phyloP scores from a whole-genome alignment of 1,140 invertebrate genomes.

The Calosoma granatense region DNA sequence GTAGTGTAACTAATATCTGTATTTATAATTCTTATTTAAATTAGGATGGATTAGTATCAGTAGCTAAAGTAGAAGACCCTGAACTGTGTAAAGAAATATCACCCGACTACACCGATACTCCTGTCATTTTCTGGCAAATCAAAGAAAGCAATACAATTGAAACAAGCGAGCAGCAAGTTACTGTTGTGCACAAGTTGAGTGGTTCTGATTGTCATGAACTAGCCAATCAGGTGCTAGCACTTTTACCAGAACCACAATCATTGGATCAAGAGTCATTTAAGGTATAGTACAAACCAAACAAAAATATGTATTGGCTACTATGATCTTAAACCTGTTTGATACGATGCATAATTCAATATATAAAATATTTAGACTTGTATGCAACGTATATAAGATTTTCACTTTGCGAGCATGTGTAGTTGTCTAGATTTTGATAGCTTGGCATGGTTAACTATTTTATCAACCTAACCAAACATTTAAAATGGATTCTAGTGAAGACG shows the following conservation, averaged over 20 bases:
- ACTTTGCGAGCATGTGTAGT: no score
- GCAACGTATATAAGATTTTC: no score
- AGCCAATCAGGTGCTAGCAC: conserved; percentile 40
- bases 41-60: conserved; percentile 45
- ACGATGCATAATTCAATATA: no score
- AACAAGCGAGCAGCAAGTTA: conserved; percentile 21
- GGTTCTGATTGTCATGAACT: conserved; percentile 42
- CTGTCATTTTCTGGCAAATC: conserved; percentile 40
- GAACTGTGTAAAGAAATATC: conserved; percentile 39
- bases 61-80: conserved; percentile 38
- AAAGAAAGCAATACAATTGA: conserved; percentile 28
- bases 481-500: no score
- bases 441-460: no score
- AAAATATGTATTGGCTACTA: no score
- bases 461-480: no score
- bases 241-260: conserved; percentile 42
- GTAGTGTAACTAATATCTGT: not conserved
- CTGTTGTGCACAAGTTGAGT: conserved; percentile 22
- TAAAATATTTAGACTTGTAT: no score
- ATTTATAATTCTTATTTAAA: conserved; percentile 17
- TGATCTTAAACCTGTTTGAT: no score
- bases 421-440: no score
- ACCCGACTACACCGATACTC: conserved; percentile 27
- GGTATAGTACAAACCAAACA: conserved; percentile 33
- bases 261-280: conserved; percentile 40